Conservation (phyloP, 2,888 invertebrate genomes). For the Nomada ferruginata region DNA sequence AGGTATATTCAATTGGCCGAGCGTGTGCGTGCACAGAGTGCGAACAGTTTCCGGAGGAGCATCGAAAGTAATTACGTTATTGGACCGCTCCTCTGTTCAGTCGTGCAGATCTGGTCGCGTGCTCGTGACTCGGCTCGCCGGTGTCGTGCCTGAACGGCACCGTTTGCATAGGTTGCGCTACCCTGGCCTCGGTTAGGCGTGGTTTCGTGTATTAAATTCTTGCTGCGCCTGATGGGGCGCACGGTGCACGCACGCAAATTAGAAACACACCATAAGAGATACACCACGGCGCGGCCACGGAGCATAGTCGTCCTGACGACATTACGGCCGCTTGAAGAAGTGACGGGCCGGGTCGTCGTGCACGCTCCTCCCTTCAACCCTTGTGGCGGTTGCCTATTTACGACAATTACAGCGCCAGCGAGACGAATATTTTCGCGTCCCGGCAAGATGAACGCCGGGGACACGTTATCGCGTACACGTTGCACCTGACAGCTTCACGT, state of each 20-base stretch:
- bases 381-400: slow-evolving; percentile 49
- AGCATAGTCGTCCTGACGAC: slow-evolving; percentile 41
- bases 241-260: slow-evolving; percentile 73
- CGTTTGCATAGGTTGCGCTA: slow-evolving; percentile 43
- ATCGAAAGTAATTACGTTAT: slow-evolving; percentile 78
- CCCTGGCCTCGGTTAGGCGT: slow-evolving; percentile 56
- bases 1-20: not conserved
- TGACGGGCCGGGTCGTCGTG: slow-evolving; percentile 33
- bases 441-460: not conserved
- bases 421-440: slow-evolving; percentile 51
- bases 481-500: slow-evolving; percentile 20
- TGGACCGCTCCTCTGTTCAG: slow-evolving; percentile 60
- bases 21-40: slow-evolving; percentile 63
- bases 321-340: slow-evolving; percentile 60
- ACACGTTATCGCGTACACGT: slow-evolving; percentile 25
- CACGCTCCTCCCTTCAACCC: slow-evolving; percentile 23
- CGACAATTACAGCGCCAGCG: slow-evolving; percentile 48
- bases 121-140: slow-evolving; percentile 39
- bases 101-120: slow-evolving; percentile 63
- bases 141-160: slow-evolving; percentile 35
- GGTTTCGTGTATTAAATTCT: slow-evolving; percentile 80
- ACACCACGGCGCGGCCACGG: slow-evolving; percentile 9
- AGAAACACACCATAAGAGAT: slow-evolving; percentile 70
- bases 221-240: slow-evolving; percentile 59
- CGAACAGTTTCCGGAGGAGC: slow-evolving; percentile 74